Percentiles rank a stretch among this genome's conserved stretches.
These are phyloP conservation scores for Neosilurus hyrtlii DNA, from an alignment of 2,797 vertebrate species.

Conservation along the genomic window DNA sequence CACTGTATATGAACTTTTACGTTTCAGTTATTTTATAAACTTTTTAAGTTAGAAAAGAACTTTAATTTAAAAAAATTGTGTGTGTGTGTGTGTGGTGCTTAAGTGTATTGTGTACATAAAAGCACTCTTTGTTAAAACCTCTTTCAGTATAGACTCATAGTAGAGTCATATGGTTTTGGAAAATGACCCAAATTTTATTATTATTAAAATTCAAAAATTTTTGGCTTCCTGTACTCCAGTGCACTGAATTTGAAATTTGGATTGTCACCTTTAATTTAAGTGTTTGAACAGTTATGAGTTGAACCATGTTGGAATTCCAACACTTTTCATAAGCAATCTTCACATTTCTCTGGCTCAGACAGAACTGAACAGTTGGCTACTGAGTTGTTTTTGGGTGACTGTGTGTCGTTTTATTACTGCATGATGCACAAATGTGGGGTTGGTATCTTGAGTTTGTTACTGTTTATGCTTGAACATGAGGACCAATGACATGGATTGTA, in stretches of 20 bases:
- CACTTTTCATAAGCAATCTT: not conserved
- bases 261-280: not conserved
- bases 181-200: not conserved
- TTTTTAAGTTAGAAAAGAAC: not conserved
- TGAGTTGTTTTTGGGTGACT: not conserved
- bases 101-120: not conserved
- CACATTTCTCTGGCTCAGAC: not conserved
- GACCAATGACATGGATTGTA: not conserved
- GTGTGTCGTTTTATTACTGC: not conserved
- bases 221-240: not conserved
- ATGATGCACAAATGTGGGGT: constrained; percentile 1
- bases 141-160: not conserved
- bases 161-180: not conserved
- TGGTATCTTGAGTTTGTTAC: constrained; percentile 16
- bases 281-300: not conserved
- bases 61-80: not conserved
- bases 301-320: not conserved
- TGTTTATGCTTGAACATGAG: not conserved
- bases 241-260: not conserved
- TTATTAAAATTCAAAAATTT: too few relatives aligned
- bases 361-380: not conserved
- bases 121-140: not conserved
- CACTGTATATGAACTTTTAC: not conserved
- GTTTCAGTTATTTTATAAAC: too few relatives aligned
- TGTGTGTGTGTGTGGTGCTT: not conserved